phyloP scores from a whole-genome alignment of 2,888 invertebrate genomes.

The Antitype chi region DNA sequence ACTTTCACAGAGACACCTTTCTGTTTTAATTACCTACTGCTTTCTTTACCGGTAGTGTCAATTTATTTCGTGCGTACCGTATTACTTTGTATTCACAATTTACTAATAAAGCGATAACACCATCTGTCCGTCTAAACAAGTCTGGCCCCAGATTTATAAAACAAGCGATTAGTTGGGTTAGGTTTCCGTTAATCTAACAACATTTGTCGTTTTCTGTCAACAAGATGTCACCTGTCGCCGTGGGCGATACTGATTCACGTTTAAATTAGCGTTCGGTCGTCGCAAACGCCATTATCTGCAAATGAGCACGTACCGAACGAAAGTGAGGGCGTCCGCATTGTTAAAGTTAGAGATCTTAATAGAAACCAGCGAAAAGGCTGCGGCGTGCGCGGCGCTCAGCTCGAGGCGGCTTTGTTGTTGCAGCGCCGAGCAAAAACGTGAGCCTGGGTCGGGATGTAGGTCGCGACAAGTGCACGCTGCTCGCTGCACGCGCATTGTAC shows the following conservation, averaged over 20 bases:
- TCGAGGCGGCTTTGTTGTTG: conserved; percentile 74
- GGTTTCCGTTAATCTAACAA: conserved; percentile 36
- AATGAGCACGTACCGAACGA: conserved; percentile 82
- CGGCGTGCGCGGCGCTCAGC: conserved; percentile 71
- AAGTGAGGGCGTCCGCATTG: conserved; percentile 88
- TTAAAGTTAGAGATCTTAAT: conserved; percentile 84
- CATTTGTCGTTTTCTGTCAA: conserved; percentile 46
- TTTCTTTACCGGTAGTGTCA: conserved; percentile 69
- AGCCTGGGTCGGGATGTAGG: conserved; percentile 80
- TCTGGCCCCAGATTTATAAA: conserved; percentile 36
- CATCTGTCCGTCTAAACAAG: neutral
- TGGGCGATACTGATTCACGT: conserved; percentile 65
- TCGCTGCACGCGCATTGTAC: conserved; percentile 64
- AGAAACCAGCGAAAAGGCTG: conserved; percentile 85
- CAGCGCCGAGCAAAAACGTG: conserved; percentile 84
- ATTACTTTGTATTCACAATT: conserved; percentile 42
- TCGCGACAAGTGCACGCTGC: conserved; percentile 85
- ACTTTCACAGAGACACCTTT: conserved; percentile 74
- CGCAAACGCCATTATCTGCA: conserved; percentile 73
- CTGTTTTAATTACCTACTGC: conserved; percentile 70
- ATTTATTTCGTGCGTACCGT: conserved; percentile 51
- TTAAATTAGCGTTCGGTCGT: conserved; percentile 70
- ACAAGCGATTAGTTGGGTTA: conserved; percentile 11
- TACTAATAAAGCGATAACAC: conserved; percentile 36
- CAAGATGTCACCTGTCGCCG: conserved; percentile 58